phyloP scores from a whole-genome alignment of 1,140 invertebrate species.

The honey bee (Apis mellifera) region Amel_HAv3.1 CM009936.2:17155001-17155500 shows the following conservation, averaged over 20 bases:
- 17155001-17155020: constrained; percentile 77
- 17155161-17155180: constrained; percentile 51
- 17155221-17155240: constrained; percentile 75
- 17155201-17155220: constrained; percentile 72
- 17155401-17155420: neutral
- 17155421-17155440: constrained; percentile 16
- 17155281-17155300: constrained; percentile 52
- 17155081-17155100: constrained; percentile 51
- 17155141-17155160: constrained; percentile 37
- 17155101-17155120: constrained; percentile 61
- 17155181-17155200: constrained; percentile 65
- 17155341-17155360: neutral
- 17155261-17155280: constrained; percentile 73
- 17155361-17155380: neutral
- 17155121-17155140: constrained; percentile 49
- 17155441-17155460: neutral
- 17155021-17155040: constrained; percentile 81
- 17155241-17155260: constrained; percentile 64
- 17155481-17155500: constrained; percentile 8
- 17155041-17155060: constrained; percentile 73
- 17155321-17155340: neutral
- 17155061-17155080: constrained; percentile 41
- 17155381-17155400: neutral
- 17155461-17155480: neutral
- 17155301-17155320: neutral